A percentile compares a stretch with the other conserved stretches of the same genome.
Conservation (phyloP, 2,113 vertebrate genomes). For the Seriola rivoliana region DNA sequence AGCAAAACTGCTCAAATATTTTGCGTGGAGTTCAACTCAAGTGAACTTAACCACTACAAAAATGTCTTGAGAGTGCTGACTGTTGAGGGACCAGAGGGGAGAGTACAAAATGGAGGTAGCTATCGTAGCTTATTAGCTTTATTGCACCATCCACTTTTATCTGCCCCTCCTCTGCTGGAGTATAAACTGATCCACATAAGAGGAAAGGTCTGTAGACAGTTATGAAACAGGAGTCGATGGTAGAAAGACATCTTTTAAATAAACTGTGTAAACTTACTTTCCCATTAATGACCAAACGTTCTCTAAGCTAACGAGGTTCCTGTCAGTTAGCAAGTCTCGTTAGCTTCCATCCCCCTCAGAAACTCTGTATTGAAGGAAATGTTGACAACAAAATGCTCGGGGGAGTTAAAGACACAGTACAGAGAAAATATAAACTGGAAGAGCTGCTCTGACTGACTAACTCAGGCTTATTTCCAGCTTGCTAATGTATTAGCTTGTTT, state of each 20-base stretch:
- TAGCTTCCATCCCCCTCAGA: neutral
- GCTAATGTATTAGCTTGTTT: neutral
- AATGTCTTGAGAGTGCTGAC: neutral
- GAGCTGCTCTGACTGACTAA: too few species aligned
- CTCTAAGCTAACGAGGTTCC: neutral
- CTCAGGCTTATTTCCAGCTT: neutral
- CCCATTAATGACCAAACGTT: neutral
- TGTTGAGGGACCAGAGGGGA: too few species aligned
- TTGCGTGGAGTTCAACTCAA: neutral
- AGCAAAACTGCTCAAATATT: neutral
- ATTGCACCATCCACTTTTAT: neutral
- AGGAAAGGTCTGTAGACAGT: neutral
- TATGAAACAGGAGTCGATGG: neutral
- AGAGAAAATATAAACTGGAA: too few species aligned
- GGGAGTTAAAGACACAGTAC: neutral
- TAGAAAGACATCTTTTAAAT: neutral
- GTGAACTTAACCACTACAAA: neutral
- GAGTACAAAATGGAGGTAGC: too few species aligned
- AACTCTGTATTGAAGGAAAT: neutral
- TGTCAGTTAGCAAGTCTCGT: neutral
- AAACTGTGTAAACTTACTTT: neutral
- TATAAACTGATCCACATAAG: neutral
- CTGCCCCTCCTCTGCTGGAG: neutral
- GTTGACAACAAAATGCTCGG: neutral
- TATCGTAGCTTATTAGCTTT: too few species aligned